Percentiles rank a stretch among this genome's conserved stretches.
Evolutionary conservation across 2,797 vertebrate species (phyloP).

Genomic region (Macrochelys suwanniensis): DNA sequence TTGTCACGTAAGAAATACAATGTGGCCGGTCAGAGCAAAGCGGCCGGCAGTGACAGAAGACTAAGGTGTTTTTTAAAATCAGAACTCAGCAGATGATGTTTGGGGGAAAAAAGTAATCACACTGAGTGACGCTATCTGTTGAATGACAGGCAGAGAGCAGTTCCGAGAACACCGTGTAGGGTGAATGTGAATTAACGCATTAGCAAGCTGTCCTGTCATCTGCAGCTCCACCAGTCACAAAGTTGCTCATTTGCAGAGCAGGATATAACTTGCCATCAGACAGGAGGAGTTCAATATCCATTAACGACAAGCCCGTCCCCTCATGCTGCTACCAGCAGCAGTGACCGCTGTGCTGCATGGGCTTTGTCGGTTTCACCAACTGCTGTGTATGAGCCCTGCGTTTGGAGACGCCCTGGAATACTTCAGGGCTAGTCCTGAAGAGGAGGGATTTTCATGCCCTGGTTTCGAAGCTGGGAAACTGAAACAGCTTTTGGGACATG

Average conservation of each 20-base stretch:
- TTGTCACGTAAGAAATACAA: slow-evolving; percentile 28
- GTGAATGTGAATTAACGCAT: background rate
- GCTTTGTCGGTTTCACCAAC: background rate
- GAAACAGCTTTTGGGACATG: accelerated
- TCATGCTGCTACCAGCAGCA: slow-evolving; percentile 8
- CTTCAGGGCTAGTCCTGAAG: background rate
- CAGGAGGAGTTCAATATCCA: slow-evolving; percentile 20
- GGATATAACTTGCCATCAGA: background rate
- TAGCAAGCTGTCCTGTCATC: background rate
- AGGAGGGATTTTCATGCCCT: background rate
- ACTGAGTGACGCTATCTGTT: slow-evolving; percentile 1
- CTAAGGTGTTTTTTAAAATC: slow-evolving; percentile 27
- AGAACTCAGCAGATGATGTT: slow-evolving; percentile 10
- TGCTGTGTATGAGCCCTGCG: accelerated
- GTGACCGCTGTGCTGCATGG: accelerated
- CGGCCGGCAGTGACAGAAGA: slow-evolving; percentile 19
- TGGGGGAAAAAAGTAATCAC: background rate
- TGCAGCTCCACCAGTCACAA: slow-evolving; percentile 20
- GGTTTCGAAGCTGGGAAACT: slow-evolving; percentile 5
- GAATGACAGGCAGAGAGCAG: slow-evolving; percentile 37
- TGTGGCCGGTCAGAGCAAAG: background rate
- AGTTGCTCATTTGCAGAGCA: slow-evolving; percentile 25
- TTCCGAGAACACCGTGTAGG: background rate
- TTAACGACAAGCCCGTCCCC: background rate
- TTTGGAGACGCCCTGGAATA: background rate